Percentiles rank a stretch among this genome's conserved stretches.
These are phyloP conservation scores for Cydia amplana DNA, from an alignment of 1,140 invertebrate genomes.

Conservation along the genomic window DNA sequence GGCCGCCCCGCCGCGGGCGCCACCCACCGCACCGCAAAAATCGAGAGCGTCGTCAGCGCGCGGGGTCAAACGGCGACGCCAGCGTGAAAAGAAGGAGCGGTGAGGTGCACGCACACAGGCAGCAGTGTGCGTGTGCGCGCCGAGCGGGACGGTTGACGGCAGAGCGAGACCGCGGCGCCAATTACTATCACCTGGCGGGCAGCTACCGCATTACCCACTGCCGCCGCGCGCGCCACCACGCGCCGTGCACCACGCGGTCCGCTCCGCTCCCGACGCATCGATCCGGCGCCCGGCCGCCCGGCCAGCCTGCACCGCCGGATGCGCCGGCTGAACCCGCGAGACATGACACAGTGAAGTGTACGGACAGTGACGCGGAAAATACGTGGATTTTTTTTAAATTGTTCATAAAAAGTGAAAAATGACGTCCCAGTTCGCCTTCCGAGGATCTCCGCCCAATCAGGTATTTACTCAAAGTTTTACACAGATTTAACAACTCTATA, in stretches of 20 bases:
- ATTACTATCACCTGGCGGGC: conserved; percentile 78
- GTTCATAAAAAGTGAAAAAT: conserved; percentile 64
- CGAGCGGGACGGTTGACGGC: conserved; percentile 62
- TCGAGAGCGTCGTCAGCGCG: conserved; percentile 71
- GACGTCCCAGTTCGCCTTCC: conserved; percentile 75
- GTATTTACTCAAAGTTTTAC: conserved; percentile 48
- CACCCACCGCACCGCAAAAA: conserved; percentile 77
- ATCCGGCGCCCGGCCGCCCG: conserved; percentile 37
- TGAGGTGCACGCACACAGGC: conserved; percentile 60
- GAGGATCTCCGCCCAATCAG: conserved; percentile 74
- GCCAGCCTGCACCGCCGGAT: conserved; percentile 38
- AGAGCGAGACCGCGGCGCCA: conserved; percentile 73
- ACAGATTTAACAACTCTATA: neutral
- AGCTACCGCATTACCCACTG: conserved; percentile 77
- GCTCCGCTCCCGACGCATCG: conserved; percentile 49
- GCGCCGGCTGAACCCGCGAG: conserved; percentile 29
- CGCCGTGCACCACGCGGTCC: conserved; percentile 60
- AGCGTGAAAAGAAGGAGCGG: conserved; percentile 76
- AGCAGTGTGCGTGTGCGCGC: conserved; percentile 61
- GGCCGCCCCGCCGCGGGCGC: conserved; percentile 65
- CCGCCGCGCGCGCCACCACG: conserved; percentile 73
- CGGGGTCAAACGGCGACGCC: conserved; percentile 76
- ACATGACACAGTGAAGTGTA: conserved; percentile 74
- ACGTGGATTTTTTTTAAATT: conserved; percentile 52
- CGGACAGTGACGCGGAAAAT: conserved; percentile 63